These are phyloP conservation scores for Amyelois transitella DNA, from an alignment of 1,140 invertebrate species.

Conservation along the genomic window DNA sequence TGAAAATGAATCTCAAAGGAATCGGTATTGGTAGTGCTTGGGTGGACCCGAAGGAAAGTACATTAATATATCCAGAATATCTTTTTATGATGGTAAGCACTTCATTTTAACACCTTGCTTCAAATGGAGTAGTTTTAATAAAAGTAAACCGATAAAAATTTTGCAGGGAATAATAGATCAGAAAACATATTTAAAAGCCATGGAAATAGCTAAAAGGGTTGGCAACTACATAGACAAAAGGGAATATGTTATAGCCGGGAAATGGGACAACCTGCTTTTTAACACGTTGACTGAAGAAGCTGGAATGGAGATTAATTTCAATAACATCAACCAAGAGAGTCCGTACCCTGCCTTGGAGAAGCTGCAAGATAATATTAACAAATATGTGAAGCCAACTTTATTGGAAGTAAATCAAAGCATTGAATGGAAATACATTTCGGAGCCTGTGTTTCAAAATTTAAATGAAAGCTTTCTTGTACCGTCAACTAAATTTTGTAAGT, in stretches of 20 bases:
- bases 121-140: not conserved
- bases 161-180: constrained; percentile 48
- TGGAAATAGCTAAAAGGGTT: constrained; percentile 31
- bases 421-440: constrained; percentile 38
- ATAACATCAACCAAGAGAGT: constrained; percentile 44
- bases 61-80: constrained; percentile 36
- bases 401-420: constrained; percentile 41
- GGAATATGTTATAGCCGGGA: constrained; percentile 27
- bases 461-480: constrained; percentile 39
- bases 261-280: constrained; percentile 29
- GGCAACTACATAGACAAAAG: constrained; percentile 31
- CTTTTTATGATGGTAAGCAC: constrained; percentile 46
- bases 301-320: constrained; percentile 41
- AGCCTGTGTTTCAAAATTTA: constrained; percentile 33
- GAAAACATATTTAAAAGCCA: constrained; percentile 29
- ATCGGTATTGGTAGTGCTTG: constrained; percentile 85
- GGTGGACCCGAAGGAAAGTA: constrained; percentile 78
- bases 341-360: constrained; percentile 28
- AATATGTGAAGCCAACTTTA: constrained; percentile 52
- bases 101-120: not conserved
- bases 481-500: constrained; percentile 55
- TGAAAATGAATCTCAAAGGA: constrained; percentile 82
- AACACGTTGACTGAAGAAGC: constrained; percentile 26
- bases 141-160: constrained; percentile 1
- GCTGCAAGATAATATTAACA: constrained; percentile 34